Conservation (phyloP, 2,888 invertebrate species). For the Tetheella fluctuosa region DNA sequence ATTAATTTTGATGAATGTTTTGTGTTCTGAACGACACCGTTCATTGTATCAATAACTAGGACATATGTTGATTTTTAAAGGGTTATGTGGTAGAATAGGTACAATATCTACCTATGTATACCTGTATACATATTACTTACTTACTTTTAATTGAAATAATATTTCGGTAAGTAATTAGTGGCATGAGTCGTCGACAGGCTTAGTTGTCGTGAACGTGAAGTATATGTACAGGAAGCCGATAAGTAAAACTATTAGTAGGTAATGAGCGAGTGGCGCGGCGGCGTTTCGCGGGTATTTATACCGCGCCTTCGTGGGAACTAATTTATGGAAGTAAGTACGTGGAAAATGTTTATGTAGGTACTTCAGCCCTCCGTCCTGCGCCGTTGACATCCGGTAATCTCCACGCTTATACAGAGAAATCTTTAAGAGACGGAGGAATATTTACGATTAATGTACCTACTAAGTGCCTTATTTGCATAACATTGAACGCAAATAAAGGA, state of each 20-base stretch:
- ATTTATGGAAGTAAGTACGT: slow-evolving; percentile 83
- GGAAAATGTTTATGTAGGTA: slow-evolving; percentile 82
- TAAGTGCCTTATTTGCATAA: not conserved
- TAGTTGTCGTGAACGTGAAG: slow-evolving; percentile 47
- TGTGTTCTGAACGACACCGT: slow-evolving; percentile 45
- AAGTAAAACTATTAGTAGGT: slow-evolving; percentile 79
- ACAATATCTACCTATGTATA: slow-evolving; percentile 13
- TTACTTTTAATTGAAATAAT: slow-evolving; percentile 6
- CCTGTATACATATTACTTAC: not conserved
- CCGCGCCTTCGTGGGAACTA: slow-evolving; percentile 80
- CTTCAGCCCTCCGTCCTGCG: slow-evolving; percentile 59
- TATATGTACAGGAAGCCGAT: slow-evolving; percentile 70
- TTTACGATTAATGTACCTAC: not conserved
- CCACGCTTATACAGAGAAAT: slow-evolving; percentile 44
- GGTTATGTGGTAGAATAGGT: slow-evolving; percentile 22
- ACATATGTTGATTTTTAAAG: slow-evolving; percentile 32
- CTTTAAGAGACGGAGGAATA: not conserved
- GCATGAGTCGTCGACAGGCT: slow-evolving; percentile 40
- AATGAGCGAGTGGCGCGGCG: slow-evolving; percentile 73
- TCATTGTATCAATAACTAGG: slow-evolving; percentile 42
- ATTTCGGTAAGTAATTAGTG: slow-evolving; percentile 28
- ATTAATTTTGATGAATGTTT: slow-evolving; percentile 71
- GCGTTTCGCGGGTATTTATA: slow-evolving; percentile 80
- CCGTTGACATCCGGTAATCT: slow-evolving; percentile 75
- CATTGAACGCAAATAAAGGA: not conserved